Base-by-base conservation (phyloP, 2,113 vertebrate species). In the Mola mola region DNA sequence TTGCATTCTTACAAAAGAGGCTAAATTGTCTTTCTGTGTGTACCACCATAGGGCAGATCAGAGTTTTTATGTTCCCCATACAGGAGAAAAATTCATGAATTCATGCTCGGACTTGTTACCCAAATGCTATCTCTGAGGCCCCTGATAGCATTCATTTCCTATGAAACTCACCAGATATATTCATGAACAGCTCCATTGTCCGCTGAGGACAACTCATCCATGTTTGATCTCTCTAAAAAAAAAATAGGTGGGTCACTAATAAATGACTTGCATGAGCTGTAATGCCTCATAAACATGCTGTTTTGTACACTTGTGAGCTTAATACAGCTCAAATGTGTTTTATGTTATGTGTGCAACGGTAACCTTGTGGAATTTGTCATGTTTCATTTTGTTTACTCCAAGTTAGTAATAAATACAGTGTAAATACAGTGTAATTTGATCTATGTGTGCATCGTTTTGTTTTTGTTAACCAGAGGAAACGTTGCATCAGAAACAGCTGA, bases 71-170 rank as follows among this genome's bases (percentile, higher is more conserved):
- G 62, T 66, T 69, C 9, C 40, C 19, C 2, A 50, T 61, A 68
- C 57, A 41, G 47, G 55, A 10, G 3, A 26, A 43, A 60, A 50
- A 75, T 64, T 79, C 44, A 25, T 21, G 36, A 65, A 49, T 63
- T 2, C 21, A 36, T 72, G 81, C 59, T 61, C 66, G 24, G 72
- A 81, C 81, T 55, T 63, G 83, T 73, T 70, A 9, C 34, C 69
- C 12, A 4, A 55, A 65, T 26, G 22, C 29, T 49, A 29, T 6
- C 33, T 40, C 40, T 13, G 38, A 37, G 37, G 21, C 47, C 65
- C 46, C 17, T 2, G 4, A 2, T 42, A 31, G 37, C 53, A 12
- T 40, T 53, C 0, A 22, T 26, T 70, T 75, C 26, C 42, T 51
- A 47, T 37, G 53, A 69, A 72, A 76, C 61, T 2, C 46, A 19